Percentiles rank a stretch among this genome's conserved stretches.
Evolutionary conservation across 1,140 invertebrate genomes (phyloP).

Genomic region (Papilio aristodemus): DNA sequence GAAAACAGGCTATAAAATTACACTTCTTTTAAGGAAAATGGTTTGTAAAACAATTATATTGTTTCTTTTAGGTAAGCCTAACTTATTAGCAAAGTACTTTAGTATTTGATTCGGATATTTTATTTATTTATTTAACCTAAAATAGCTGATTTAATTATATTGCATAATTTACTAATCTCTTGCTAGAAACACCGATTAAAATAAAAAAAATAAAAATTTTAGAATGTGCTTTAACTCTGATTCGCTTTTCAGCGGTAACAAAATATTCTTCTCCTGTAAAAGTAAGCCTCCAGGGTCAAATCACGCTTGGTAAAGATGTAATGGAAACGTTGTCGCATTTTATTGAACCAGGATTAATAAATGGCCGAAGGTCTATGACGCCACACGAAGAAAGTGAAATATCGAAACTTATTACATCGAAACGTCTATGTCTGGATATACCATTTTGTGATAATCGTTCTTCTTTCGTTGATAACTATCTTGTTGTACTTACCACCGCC

Average conservation of each 20-base stretch:
- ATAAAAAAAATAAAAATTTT: too few relatives aligned
- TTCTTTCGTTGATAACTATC: constrained; percentile 54
- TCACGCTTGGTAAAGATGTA: constrained; percentile 56
- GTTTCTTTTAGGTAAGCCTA: constrained; percentile 23
- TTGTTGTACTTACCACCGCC: constrained; percentile 45
- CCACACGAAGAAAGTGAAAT: constrained; percentile 42
- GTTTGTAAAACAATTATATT: constrained; percentile 24
- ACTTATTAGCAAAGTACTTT: neutral
- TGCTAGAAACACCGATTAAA: too few relatives aligned
- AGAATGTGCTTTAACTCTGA: neutral
- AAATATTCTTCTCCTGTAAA: constrained; percentile 40
- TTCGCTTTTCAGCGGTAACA: constrained; percentile 12
- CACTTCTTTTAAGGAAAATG: constrained; percentile 8
- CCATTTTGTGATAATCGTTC: constrained; percentile 45
- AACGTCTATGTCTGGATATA: constrained; percentile 49
- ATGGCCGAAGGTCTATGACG: constrained; percentile 41
- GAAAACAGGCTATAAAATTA: constrained; percentile 17
- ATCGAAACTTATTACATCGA: constrained; percentile 42
- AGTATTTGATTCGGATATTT: too few relatives aligned
- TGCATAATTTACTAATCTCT: too few relatives aligned
- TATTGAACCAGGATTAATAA: constrained; percentile 32
- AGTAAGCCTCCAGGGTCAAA: constrained; percentile 50
- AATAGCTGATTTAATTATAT: too few relatives aligned
- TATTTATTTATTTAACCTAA: too few relatives aligned
- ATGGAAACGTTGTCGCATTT: constrained; percentile 44